Conservation (phyloP, 2,113 vertebrate genomes). For the Quiscalus mexicanus region DNA sequence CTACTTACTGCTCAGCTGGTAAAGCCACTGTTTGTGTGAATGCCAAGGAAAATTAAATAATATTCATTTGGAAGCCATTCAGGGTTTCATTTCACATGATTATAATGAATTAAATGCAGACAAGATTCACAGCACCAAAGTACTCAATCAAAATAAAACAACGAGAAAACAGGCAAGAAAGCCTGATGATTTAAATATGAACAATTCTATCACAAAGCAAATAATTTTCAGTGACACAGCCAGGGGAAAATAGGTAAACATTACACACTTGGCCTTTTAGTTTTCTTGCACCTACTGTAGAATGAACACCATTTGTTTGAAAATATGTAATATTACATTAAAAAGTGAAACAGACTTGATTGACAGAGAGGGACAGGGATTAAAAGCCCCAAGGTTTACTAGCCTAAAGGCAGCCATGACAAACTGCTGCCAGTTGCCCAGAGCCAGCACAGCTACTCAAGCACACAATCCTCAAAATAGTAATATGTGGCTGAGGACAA, state of each 20-base stretch:
- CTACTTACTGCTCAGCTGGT: constrained; percentile 25
- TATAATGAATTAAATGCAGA: constrained; percentile 44
- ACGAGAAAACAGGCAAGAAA: neutral
- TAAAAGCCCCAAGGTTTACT: constrained; percentile 17
- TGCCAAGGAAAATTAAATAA: constrained; percentile 49
- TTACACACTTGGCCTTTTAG: neutral
- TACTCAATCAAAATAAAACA: constrained; percentile 31
- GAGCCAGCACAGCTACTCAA: neutral
- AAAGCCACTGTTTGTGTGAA: neutral
- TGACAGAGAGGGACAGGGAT: constrained; percentile 14
- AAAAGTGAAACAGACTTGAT: neutral
- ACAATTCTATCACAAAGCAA: neutral
- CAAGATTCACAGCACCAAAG: constrained; percentile 21
- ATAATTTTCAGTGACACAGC: neutral
- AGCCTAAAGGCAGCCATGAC: constrained; percentile 43
- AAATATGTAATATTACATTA: neutral
- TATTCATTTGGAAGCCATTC: constrained; percentile 34
- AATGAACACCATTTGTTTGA: neutral
- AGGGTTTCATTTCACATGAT: constrained; percentile 19
- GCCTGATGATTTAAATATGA: constrained; percentile 37
- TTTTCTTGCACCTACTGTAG: neutral
- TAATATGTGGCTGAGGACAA: constrained; percentile 11
- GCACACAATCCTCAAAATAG: constrained; percentile 51
- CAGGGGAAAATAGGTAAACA: neutral
- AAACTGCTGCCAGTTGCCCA: constrained; percentile 37